These are phyloP conservation scores for Neopelma chrysocephalum DNA, from an alignment of 2,797 vertebrate species.

Conservation along the genomic window DNA sequence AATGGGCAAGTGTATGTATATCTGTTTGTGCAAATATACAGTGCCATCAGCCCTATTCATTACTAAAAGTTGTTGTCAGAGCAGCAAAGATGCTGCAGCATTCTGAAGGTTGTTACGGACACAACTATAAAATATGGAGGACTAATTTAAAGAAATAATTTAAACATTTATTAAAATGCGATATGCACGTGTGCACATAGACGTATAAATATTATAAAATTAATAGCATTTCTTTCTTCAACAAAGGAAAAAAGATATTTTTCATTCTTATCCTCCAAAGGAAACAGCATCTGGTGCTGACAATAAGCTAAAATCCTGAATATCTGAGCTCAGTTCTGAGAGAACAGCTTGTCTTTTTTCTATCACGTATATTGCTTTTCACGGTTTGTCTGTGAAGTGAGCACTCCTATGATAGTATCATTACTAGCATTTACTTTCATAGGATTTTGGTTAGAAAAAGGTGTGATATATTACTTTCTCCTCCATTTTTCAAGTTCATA, in stretches of 20 bases:
- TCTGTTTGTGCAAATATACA: background rate
- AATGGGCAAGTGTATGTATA: background rate
- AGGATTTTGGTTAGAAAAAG: background rate
- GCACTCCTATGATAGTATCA: background rate
- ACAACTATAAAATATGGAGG: background rate
- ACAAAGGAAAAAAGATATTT: background rate
- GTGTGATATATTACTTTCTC: background rate
- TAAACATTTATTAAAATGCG: background rate
- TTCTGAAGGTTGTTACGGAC: background rate
- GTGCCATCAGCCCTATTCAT: background rate
- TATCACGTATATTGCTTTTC: background rate
- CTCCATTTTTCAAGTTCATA: background rate
- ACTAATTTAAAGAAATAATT: background rate
- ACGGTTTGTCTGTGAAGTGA: background rate
- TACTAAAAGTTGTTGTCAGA: background rate
- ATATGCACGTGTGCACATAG: rapidly evolving
- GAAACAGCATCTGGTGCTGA: background rate
- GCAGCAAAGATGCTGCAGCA: background rate
- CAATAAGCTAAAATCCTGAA: background rate
- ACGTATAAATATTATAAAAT: background rate
- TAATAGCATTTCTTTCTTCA: background rate
- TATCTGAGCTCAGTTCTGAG: background rate
- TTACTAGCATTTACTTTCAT: background rate
- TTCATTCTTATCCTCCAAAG: background rate
- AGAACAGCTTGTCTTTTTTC: background rate